Evolutionary conservation across 2,113 vertebrate genomes (phyloP), one percentile per base, ranked within the genome.

Genomic region (Perognathus longimembris): DNA sequence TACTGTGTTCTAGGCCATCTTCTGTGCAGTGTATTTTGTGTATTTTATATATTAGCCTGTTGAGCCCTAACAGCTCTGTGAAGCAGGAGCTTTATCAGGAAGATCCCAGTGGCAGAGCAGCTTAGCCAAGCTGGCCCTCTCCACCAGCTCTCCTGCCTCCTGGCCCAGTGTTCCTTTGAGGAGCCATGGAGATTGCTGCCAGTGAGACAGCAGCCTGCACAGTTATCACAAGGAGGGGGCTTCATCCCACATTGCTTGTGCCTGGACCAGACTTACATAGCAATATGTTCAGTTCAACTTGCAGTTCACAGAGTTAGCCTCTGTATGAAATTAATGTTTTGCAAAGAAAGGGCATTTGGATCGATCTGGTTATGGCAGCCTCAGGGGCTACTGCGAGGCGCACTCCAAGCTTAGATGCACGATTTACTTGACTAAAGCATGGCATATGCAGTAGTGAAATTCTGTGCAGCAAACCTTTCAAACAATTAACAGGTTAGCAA

Each of bases 1-100:
- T 61, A 0, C 21, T 2, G 24, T 38, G 5, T 17, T 24, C 78
- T 76, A 20, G 20, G 18, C 17, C 0, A 20, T 0, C 8, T 5
- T 20, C 21, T 2, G 24, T 30, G 63, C 17, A 28, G 10, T 0
- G 20, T 3, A 54, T 17, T 34, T 21, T 84, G 32, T 54, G 42
- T 12, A 32, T 54, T 54, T 54, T 15, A 18, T 54, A 0, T 9
- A 7, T 40, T 18, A 2, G 5, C n/a, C 64, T 21, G 0, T 36
- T 4, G 5, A 64, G 2, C 34, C 69, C 24, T 8, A 17, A 69
- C 61, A 34, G 18, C 21, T 12, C 34, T 75, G 2, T 8, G 54
- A 42, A 67, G 63, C 42, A 69, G 73, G 17, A n/a, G 3, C 26
- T 34, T 75, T 7, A 11, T 26, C 24, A 17, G 81, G 40, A 28